Conservation (phyloP, 1,140 invertebrate species). For the Solenopsis fugax region DNA sequence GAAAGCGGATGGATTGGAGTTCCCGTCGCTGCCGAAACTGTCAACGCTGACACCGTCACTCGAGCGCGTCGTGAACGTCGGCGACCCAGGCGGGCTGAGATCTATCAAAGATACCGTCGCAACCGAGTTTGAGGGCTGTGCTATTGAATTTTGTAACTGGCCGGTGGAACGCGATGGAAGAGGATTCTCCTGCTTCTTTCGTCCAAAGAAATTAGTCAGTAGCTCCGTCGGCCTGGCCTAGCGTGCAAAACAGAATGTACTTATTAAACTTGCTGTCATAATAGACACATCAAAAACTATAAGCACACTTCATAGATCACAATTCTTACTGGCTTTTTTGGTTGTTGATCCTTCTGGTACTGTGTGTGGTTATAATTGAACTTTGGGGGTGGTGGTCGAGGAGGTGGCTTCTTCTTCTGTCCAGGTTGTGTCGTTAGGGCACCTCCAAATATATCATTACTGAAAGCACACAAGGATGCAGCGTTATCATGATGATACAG, state of each 20-base stretch:
- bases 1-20: constrained; percentile 88
- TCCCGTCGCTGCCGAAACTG: constrained; percentile 91
- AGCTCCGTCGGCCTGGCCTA: constrained; percentile 83
- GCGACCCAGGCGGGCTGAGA: constrained; percentile 89
- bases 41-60: constrained; percentile 91
- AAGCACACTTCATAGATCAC: background rate
- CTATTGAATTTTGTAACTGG: constrained; percentile 42
- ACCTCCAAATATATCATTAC: constrained; percentile 80
- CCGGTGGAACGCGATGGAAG: constrained; percentile 40
- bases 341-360: constrained; percentile 78
- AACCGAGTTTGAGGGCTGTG: constrained; percentile 65
- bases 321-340: constrained; percentile 81
- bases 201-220: constrained; percentile 81
- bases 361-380: constrained; percentile 77
- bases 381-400: constrained; percentile 85
- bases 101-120: constrained; percentile 81
- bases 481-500: background rate
- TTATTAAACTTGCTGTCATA: background rate
- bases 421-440: constrained; percentile 71
- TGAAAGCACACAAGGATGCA: constrained; percentile 57
- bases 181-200: constrained; percentile 67
- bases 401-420: constrained; percentile 85
- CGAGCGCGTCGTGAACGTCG: constrained; percentile 91
- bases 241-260: background rate
- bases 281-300: background rate